Percentiles rank a stretch among this genome's conserved stretches.
Evolutionary conservation across 2,888 invertebrate species (phyloP).

Genomic region (Sinopyrophorus schimmeli): DNA sequence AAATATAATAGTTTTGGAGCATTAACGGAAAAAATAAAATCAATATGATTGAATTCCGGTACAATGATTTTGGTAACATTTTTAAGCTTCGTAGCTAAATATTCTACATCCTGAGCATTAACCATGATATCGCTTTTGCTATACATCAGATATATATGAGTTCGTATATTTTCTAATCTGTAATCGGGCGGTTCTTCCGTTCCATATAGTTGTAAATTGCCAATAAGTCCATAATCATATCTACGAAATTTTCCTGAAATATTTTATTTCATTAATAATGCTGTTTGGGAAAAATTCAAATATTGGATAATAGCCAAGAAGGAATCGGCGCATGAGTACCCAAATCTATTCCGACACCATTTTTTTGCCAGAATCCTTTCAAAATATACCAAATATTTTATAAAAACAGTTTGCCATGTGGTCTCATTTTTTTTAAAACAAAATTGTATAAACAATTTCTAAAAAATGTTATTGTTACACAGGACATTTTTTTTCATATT

Average conservation of each 20-base stretch:
- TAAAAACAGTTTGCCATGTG: no score
- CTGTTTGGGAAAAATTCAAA: no score
- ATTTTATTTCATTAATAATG: no score
- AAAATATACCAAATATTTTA: no score
- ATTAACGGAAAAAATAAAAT: constrained; percentile 64
- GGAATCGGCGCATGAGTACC: background rate
- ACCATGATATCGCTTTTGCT: constrained; percentile 56
- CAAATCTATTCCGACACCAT: background rate
- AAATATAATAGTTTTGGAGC: no score
- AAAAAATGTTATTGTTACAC: no score
- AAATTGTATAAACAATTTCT: no score
- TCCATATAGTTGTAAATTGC: constrained; percentile 39
- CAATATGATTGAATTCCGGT: constrained; percentile 64
- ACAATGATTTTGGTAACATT: constrained; percentile 55
- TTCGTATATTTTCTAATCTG: constrained; percentile 47
- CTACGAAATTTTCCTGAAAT: constrained; percentile 22
- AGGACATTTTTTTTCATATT: no score
- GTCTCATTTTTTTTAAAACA: no score
- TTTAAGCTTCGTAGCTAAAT: background rate
- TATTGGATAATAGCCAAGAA: no score
- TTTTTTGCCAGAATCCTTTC: no score
- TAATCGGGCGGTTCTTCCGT: constrained; percentile 49
- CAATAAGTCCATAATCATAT: constrained; percentile 22
- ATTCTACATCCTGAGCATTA: constrained; percentile 39
- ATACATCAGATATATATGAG: constrained; percentile 53